Evolutionary conservation across 1,140 invertebrate genomes (phyloP).

Genomic region (Drosophila erecta): DNA sequence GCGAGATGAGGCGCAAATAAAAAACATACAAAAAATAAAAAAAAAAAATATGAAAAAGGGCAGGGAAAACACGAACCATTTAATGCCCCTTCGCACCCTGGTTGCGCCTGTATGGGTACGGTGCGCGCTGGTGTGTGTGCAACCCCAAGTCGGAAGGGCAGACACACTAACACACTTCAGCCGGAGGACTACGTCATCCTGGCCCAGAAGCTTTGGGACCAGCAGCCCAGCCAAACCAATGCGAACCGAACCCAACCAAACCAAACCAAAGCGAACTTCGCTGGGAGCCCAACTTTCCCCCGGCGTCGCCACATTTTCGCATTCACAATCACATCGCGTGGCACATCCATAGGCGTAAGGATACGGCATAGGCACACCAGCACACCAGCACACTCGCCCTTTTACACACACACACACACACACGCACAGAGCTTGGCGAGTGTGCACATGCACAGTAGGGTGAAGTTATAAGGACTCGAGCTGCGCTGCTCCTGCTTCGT

Average conservation of each 20-base stretch:
- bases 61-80: slow-evolving; percentile 63
- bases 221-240: slow-evolving; percentile 10
- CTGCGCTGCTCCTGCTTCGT: slow-evolving; percentile 39
- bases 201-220: slow-evolving; percentile 36
- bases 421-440: neutral
- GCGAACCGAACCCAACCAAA: neutral
- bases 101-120: slow-evolving; percentile 36
- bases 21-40: too few relatives aligned
- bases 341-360: slow-evolving; percentile 34
- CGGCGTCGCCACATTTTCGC: slow-evolving; percentile 74
- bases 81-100: slow-evolving; percentile 59
- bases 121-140: slow-evolving; percentile 42
- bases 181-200: slow-evolving; percentile 78
- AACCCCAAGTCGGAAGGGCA: slow-evolving; percentile 60
- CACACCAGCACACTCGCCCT: neutral
- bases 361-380: slow-evolving; percentile 5
- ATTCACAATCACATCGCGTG: slow-evolving; percentile 81
- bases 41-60: slow-evolving; percentile 24
- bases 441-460: slow-evolving; percentile 43
- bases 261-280: slow-evolving; percentile 23
- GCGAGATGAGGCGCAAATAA: slow-evolving; percentile 44
- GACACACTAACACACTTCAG: slow-evolving; percentile 72
- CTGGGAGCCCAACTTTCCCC: slow-evolving; percentile 49
- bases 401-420: slow-evolving; percentile 27
- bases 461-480: slow-evolving; percentile 70